Percentiles rank a stretch among this genome's conserved stretches.
These are phyloP conservation scores for Piprites chloris DNA, from an alignment of 2,113 vertebrate genomes.

Conservation along the genomic window DNA sequence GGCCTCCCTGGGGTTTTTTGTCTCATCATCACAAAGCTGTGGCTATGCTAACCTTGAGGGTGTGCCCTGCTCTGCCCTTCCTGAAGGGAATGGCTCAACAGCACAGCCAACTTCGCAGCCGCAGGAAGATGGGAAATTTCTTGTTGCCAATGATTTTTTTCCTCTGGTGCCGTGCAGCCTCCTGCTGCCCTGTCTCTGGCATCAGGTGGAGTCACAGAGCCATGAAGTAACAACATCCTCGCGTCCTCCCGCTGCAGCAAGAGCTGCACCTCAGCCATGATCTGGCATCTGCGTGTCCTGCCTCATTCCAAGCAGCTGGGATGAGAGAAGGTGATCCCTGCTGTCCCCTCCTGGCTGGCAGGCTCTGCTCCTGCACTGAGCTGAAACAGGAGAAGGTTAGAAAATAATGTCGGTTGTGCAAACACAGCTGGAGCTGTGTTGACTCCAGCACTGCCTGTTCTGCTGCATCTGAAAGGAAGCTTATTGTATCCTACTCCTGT, in stretches of 20 bases:
- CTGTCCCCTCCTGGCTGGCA: background rate
- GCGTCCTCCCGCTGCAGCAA: background rate
- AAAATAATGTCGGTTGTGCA: background rate
- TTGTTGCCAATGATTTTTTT: background rate
- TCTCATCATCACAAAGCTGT: background rate
- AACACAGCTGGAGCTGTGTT: background rate
- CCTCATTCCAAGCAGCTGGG: background rate
- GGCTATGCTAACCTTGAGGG: background rate
- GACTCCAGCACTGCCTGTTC: background rate
- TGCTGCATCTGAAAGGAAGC: background rate
- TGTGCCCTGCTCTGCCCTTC: background rate
- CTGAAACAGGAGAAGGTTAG: background rate
- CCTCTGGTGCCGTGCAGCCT: background rate
- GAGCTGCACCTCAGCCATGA: background rate
- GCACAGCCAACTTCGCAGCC: background rate
- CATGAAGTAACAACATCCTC: background rate
- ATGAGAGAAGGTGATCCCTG: background rate
- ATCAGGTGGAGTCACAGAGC: slow-evolving; percentile 5
- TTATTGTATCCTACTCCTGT: background rate
- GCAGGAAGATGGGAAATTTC: background rate
- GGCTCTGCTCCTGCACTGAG: background rate
- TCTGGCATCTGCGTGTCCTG: background rate
- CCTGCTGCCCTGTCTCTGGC: background rate
- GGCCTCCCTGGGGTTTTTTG: background rate
- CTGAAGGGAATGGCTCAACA: background rate